Percentiles rank a stretch among this genome's conserved stretches.
These are phyloP conservation scores for Pangasius macronema DNA, from an alignment of 2,797 vertebrate genomes.

Conservation along the genomic window DNA sequence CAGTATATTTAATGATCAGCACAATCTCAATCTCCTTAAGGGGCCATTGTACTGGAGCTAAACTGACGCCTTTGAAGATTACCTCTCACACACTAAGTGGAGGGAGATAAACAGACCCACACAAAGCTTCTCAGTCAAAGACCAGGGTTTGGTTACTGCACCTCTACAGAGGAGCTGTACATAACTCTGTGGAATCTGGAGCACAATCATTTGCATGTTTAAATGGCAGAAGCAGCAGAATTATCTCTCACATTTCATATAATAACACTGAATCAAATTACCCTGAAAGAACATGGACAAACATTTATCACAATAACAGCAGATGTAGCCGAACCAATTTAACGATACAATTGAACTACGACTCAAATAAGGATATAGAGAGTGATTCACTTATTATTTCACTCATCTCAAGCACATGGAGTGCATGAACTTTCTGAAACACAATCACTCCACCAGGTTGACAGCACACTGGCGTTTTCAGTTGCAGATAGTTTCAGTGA, in stretches of 20 bases:
- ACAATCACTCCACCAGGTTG: conserved; percentile 25
- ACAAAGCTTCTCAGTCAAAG: conserved; percentile 28
- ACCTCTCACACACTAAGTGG: conserved; percentile 45
- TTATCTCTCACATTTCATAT: conserved; percentile 35
- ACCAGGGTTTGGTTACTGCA: conserved; percentile 39
- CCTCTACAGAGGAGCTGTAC: conserved; percentile 9
- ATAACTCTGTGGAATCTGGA: conserved; percentile 28
- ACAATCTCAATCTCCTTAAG: conserved; percentile 57
- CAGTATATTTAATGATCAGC: conserved; percentile 55
- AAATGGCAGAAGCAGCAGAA: conserved; percentile 30
- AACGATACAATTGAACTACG: conserved; percentile 44
- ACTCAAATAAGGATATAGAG: neutral
- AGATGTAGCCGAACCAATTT: conserved; percentile 37
- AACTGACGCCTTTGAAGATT: conserved; percentile 56
- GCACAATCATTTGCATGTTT: conserved; percentile 36
- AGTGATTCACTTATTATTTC: conserved; percentile 10
- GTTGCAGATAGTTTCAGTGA: conserved; percentile 58
- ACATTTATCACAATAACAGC: conserved; percentile 25
- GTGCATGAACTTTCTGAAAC: conserved; percentile 21
- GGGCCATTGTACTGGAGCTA: conserved; percentile 48
- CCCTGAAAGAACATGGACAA: conserved; percentile 21
- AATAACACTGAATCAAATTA: conserved; percentile 37
- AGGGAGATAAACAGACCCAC: conserved; percentile 45
- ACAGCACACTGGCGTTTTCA: conserved; percentile 13
- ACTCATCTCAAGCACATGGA: neutral